Percentiles rank a stretch among this genome's conserved stretches.
Conservation (phyloP, 2,888 invertebrate genomes). For the Thymelicus sylvestris region DNA sequence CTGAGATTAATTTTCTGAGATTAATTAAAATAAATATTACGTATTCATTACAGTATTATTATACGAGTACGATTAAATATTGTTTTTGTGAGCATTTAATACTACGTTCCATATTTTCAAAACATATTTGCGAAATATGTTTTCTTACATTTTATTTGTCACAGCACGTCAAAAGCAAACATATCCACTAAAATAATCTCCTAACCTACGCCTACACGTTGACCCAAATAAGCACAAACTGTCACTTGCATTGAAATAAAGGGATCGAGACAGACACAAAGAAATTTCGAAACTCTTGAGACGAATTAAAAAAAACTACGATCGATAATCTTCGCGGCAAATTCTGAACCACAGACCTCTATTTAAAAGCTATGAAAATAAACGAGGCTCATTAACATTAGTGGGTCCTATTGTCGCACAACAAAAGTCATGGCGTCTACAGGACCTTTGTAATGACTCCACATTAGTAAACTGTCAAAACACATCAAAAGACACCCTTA, state of each 20-base stretch:
- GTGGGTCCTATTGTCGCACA: slow-evolving; percentile 63
- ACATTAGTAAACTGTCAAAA: slow-evolving; percentile 84
- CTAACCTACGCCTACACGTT: slow-evolving; percentile 29
- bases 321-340: slow-evolving; percentile 67
- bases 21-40: no score
- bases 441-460: slow-evolving; percentile 72
- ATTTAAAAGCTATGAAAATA: slow-evolving; percentile 81
- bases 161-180: slow-evolving; percentile 18
- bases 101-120: no score
- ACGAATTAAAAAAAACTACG: slow-evolving; percentile 43
- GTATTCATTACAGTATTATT: no score
- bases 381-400: slow-evolving; percentile 78
- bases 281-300: slow-evolving; percentile 9
- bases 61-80: no score
- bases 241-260: slow-evolving; percentile 34
- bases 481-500: slow-evolving; percentile 76
- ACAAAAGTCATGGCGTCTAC: slow-evolving; percentile 64
- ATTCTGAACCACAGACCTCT: slow-evolving; percentile 73
- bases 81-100: no score
- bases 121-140: no score
- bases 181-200: slow-evolving; percentile 38
- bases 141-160: background rate
- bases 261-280: slow-evolving; percentile 40
- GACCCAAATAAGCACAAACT: slow-evolving; percentile 33
- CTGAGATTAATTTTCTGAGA: no score